These are phyloP conservation scores for Drosophila merina DNA, from an alignment of 2,888 invertebrate species.

Conservation along the genomic window DNA sequence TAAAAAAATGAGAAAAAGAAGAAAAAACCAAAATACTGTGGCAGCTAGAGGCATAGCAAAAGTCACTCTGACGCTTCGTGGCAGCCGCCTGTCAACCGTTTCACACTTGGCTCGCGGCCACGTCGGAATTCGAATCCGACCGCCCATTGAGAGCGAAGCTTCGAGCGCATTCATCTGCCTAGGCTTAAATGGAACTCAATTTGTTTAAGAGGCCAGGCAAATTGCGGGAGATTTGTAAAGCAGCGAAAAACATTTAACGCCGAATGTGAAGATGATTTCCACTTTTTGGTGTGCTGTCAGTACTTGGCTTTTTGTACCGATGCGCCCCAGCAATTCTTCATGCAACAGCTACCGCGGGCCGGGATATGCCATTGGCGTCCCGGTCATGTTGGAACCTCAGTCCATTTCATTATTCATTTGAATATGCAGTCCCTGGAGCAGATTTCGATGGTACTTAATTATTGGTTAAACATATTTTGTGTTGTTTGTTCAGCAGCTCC, in stretches of 20 bases:
- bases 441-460: conserved; percentile 51
- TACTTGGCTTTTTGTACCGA: conserved; percentile 38
- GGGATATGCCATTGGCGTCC: conserved; percentile 29
- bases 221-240: conserved; percentile 57
- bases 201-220: conserved; percentile 43
- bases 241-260: conserved; percentile 55
- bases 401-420: conserved; percentile 42
- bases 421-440: conserved; percentile 44
- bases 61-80: conserved; percentile 74
- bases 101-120: conserved; percentile 63
- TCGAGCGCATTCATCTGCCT: conserved; percentile 35
- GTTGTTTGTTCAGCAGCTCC: conserved; percentile 41
- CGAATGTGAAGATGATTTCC: conserved; percentile 45
- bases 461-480: conserved; percentile 30
- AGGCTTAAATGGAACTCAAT: conserved; percentile 51
- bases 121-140: conserved; percentile 50
- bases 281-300: conserved; percentile 33
- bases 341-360: conserved; percentile 47
- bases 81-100: conserved; percentile 69
- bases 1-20: neutral
- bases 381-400: conserved; percentile 15
- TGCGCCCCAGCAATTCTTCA: conserved; percentile 50
- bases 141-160: conserved; percentile 54
- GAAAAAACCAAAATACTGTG: conserved; percentile 16
- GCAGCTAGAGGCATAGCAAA: conserved; percentile 32